Evolutionary conservation across 2,113 vertebrate genomes (phyloP), one percentile per base, ranked within the genome.

Genomic region (Phycodurus eques): DNA sequence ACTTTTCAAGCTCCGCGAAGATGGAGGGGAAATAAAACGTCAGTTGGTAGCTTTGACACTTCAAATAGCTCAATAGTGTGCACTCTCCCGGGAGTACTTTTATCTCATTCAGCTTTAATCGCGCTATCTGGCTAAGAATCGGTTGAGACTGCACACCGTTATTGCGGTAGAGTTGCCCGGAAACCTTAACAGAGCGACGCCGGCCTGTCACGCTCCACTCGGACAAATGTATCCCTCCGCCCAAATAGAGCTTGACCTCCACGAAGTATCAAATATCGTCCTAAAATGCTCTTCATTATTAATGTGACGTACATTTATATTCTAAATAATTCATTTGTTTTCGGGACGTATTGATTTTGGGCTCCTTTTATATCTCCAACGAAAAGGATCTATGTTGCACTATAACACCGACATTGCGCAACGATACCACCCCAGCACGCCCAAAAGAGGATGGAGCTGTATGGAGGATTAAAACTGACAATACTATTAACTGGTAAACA

Each of bases 171-270:
- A 82, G 77, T 69, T 80, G 77, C 74, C 76, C 80, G 72, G 76
- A 88, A 77, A 86, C 70, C 82, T 79, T 62, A 74, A 79, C 65
- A 65, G 67, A 79, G 46, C 46, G 33, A 64, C 63, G 62, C 73
- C 54, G 17, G 70, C 22, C 73, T 35, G 67, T 39, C 76, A 15
- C 44, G 71, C 33, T 12, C 59, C 19, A 5, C 20, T 67, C 49
- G 46, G 33, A 49, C 33, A 20, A 8, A 3, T 13, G 70, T 88
- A 87, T 88, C 86, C 86, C n/a, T 90, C 86, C 89, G 87, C 88
- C 20, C 7, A 17, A 53, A 22, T 63, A 31, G 35, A 31, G 43
- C 20, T 53, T 56, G 72, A 59, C 69, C 49, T 68, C 69, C 68
- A 70, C 57, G 57, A 39, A 67, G 33, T 42, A 47, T 46, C 15